These are phyloP conservation scores for Fulmarus glacialis DNA, from an alignment of 2,113 vertebrate genomes.

Conservation along the genomic window DNA sequence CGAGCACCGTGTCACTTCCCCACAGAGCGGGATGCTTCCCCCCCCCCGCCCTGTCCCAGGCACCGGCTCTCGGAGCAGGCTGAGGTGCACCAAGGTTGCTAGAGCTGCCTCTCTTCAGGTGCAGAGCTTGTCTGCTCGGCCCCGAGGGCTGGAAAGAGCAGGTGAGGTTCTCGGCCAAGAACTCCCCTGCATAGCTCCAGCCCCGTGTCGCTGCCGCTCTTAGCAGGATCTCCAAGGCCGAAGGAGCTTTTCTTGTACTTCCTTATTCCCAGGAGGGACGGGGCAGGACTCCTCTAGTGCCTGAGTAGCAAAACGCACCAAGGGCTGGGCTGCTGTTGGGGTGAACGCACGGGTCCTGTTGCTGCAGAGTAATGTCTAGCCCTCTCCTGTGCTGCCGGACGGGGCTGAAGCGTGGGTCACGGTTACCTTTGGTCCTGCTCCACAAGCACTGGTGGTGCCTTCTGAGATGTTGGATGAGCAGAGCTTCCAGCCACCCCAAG, in stretches of 20 bases:
- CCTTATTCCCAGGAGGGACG: background rate
- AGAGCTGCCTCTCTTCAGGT: background rate
- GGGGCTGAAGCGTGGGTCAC: background rate
- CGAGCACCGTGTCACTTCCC: background rate
- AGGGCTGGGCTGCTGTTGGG: background rate
- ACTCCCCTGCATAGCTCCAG: background rate
- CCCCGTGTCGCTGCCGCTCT: background rate
- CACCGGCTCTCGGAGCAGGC: background rate
- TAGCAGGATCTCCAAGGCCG: background rate
- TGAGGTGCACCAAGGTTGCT: background rate
- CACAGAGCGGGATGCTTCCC: background rate
- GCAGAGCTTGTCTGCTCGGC: background rate
- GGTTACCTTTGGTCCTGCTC: background rate
- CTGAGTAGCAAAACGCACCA: accelerated
- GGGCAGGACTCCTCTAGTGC: background rate
- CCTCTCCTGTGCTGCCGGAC: background rate
- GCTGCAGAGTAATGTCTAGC: background rate
- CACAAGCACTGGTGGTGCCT: background rate
- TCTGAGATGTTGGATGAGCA: background rate
- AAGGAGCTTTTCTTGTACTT: background rate
- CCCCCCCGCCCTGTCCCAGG: background rate
- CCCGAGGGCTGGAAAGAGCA: background rate
- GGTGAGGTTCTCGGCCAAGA: too few relatives aligned
- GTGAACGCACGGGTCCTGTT: accelerated
- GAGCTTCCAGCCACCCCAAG: background rate